Evolutionary conservation across 2,888 invertebrate species (phyloP), one percentile per base, ranked within the genome.

Genomic region (Andricus curvator): DNA sequence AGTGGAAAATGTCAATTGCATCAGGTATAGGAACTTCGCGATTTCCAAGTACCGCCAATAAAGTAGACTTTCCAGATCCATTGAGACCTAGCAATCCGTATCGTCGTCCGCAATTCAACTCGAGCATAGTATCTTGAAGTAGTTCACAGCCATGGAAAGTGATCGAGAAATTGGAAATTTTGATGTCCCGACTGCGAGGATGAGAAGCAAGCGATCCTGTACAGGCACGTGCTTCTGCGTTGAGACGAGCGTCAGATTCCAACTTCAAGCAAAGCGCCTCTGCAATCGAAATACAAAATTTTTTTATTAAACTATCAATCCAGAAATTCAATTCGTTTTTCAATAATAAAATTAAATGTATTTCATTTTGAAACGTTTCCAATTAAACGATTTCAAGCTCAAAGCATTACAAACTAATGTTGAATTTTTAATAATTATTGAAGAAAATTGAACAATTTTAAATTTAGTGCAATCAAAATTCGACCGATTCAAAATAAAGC

Each of bases 61-160:
- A 93, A 3, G 99, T 99, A 3, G 99, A 99, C 93, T 99, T 99
- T 94, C 99, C 99, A 92, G 98, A 97, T 86, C 99, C 99, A 93
- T 99, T 99, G n/a, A 98, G 94, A 78, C 99, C 99, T 87, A 99
- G 96, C 15, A 99, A 94, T 87, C 99, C 99, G 93, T 99, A 99
- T 88, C 99, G 95, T 85, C 99, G 95, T 0, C 99, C 99, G 93
- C 98, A 98, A 94, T 99, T 99, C 93, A 99, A 95, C 94, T 99
- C 99, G 48, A 99, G 94, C 93, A 97, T 95, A 2, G 99, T 98
- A 92, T 99, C 99, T 91, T 97, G 97, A 79, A 99, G 95, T 87
- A 99, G 94, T 93, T 99, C 99, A 89, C 96, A 96, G 83, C 99
- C 99, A 91, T 99, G 99, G 94, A 99, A 99, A 68, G 99, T 99